Conservation (phyloP, 2,113 vertebrate genomes). For the Tympanuchus pallidicinctus region DNA sequence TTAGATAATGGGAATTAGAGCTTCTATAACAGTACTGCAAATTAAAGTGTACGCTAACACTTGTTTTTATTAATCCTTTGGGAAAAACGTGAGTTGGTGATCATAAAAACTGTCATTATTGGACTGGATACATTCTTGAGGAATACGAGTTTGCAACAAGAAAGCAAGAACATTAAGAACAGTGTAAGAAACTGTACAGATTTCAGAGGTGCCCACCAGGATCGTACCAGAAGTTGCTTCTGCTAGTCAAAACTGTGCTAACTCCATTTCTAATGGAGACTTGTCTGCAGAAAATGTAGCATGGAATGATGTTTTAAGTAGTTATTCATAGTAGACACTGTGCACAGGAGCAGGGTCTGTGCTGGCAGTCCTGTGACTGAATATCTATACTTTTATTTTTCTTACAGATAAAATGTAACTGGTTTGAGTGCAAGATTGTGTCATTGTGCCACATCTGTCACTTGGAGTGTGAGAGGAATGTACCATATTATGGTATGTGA, state of each 20-base stretch:
- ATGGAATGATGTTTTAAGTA: background rate
- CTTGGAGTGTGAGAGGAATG: no score
- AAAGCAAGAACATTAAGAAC: background rate
- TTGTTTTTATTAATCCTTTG: background rate
- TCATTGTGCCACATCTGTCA: background rate
- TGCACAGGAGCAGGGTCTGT: background rate
- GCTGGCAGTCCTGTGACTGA: background rate
- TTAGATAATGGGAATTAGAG: background rate
- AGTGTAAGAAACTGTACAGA: conserved; percentile 62
- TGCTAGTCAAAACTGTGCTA: conserved; percentile 80
- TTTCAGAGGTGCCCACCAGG: conserved; percentile 79
- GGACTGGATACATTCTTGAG: conserved; percentile 87
- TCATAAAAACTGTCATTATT: conserved; percentile 76
- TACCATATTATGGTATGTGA: background rate
- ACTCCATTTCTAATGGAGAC: conserved; percentile 76
- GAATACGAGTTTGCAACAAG: conserved; percentile 77
- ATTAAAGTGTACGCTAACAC: background rate
- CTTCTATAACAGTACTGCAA: background rate
- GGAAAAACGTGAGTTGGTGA: background rate
- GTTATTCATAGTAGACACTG: background rate
- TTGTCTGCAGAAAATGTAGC: conserved; percentile 76
- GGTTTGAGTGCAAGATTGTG: background rate
- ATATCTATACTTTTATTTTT: background rate
- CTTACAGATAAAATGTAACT: background rate
- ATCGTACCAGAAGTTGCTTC: conserved; percentile 80